phyloP scores from a whole-genome alignment of 2,888 invertebrate genomes.

The Odontocolon sp. region DNA sequence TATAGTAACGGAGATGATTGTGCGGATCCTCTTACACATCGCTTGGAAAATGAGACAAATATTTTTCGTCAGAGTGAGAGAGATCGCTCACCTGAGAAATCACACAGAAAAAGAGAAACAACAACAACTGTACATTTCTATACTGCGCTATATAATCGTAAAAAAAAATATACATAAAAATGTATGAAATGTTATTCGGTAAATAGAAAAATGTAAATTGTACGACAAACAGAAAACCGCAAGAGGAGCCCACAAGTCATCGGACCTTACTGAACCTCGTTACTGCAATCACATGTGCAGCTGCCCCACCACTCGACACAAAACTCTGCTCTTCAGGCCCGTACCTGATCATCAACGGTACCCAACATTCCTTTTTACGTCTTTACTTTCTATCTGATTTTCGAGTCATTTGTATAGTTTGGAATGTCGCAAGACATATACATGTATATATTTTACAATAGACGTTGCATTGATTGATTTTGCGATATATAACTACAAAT shows the following conservation, averaged over 20 bases:
- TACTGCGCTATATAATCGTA: no score
- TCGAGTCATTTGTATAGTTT: conserved; percentile 20
- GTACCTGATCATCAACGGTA: conserved; percentile 26
- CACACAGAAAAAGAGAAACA: no score
- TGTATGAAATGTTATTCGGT: neutral
- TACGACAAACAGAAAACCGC: conserved; percentile 12
- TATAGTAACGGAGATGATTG: no score
- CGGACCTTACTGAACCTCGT: conserved; percentile 61
- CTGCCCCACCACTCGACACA: conserved; percentile 38
- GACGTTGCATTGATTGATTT: neutral
- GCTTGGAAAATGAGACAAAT: no score
- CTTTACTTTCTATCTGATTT: conserved; percentile 40
- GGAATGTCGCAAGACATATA: neutral
- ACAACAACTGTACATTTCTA: no score
- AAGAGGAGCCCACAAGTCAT: conserved; percentile 54
- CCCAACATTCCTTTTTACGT: conserved; percentile 24
- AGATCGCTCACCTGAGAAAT: no score
- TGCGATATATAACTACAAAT: no score
- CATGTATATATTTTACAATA: neutral
- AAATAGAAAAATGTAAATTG: conserved; percentile 2
- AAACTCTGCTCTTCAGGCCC: conserved; percentile 45
- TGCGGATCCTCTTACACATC: no score
- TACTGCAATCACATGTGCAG: conserved; percentile 62
- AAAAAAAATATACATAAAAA: neutral
- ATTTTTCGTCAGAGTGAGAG: no score